Evolutionary conservation across 1,140 invertebrate genomes (phyloP), one percentile per base, ranked within the genome.

Genomic region (Trachelipus rathkii): DNA sequence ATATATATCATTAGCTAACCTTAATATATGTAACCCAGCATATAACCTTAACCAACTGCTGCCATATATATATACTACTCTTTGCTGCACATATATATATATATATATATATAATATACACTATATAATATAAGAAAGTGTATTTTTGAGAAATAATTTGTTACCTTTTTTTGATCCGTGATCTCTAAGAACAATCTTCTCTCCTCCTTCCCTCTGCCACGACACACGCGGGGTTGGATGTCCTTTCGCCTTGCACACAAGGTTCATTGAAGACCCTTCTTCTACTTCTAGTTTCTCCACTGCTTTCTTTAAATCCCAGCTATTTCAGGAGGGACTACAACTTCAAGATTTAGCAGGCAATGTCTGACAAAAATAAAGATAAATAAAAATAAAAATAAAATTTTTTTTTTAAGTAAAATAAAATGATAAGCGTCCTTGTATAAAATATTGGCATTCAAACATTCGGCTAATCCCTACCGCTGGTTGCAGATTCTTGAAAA

Each of bases 311-410:
- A 83, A n/a, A n/a, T 90, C 89, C 74, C n/a, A n/a, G 92, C 86
- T 81, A 94, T 94, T 83, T 94, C 92, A 44, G 93, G 92, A 19
- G 93, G 92, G 81, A 94, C 92, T 77, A 93, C 90, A 77, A 95
- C 92, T 76, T 91, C 89, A 84, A 95, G 88, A 82, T 90, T n/a
- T n/a, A n/a, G n/a, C n/a, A n/a, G n/a, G n/a, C n/a, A n/a, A n/a
- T n/a, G n/a, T n/a, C n/a, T n/a, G n/a, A n/a, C n/a, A n/a, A n/a
- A n/a, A n/a, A n/a, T n/a, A n/a, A n/a, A n/a, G n/a, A n/a, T n/a
- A n/a, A n/a, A n/a, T n/a, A n/a, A n/a, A n/a, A n/a, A n/a, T n/a
- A n/a, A n/a, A n/a, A n/a, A n/a, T n/a, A n/a, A n/a, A n/a, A n/a
- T n/a, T n/a, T n/a, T n/a, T n/a, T n/a, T n/a, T n/a, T n/a, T n/a